Base-by-base conservation (phyloP, 2,113 vertebrate genomes). In the Sprattus sprattus region DNA sequence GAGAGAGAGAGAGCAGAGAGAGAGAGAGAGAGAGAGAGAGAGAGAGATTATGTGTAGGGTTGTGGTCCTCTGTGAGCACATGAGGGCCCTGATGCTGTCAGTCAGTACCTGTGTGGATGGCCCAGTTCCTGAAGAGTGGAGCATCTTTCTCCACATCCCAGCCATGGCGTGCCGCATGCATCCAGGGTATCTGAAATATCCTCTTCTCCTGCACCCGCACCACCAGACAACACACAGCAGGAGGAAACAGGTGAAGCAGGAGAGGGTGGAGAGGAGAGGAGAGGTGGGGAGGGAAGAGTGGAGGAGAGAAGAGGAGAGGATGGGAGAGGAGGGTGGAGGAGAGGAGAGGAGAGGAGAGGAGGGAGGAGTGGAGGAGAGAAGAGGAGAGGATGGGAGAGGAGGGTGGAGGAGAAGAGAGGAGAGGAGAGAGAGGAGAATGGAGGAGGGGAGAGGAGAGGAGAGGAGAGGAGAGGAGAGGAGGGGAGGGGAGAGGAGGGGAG, bases 171-270 rank as follows among this genome's bases (percentile, higher is more conserved):
- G 97, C 97, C 0, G 97, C 97, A 50, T 97, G 97, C 97, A 97
- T 97, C 96, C 97, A 97, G 0, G 97, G 97, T 91, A 97, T 97
- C 92, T 97, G 97, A 92, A 97, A 97, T 93, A 97, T 96, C 92
- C 96, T 97, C 94, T 96, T 96, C 87, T 97, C 96, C 97, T 97
- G 87, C 6, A 92, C 86, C 84, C 57, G 89, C 90, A 91, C 1
- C 57, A 45, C 54, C 86, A 82, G 84, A 49, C 52, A 80, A 44
- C 78, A 82, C 60, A 57, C n/a, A 39, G 0, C 10, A 71, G 22
- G 1, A 54, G 13, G 13, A 8, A 54, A 32, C n/a, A 32, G 64
- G 32, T 28, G 0, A 39, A 78, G 39, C 71, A 32, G 32, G 28
- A 32, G 11, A 39, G 64, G 1, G 9, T 2, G 44, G 71, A 39